Evolutionary conservation across 1,140 invertebrate species (phyloP), one percentile per base, ranked within the genome.

Genomic region (Ectropis grisescens): DNA sequence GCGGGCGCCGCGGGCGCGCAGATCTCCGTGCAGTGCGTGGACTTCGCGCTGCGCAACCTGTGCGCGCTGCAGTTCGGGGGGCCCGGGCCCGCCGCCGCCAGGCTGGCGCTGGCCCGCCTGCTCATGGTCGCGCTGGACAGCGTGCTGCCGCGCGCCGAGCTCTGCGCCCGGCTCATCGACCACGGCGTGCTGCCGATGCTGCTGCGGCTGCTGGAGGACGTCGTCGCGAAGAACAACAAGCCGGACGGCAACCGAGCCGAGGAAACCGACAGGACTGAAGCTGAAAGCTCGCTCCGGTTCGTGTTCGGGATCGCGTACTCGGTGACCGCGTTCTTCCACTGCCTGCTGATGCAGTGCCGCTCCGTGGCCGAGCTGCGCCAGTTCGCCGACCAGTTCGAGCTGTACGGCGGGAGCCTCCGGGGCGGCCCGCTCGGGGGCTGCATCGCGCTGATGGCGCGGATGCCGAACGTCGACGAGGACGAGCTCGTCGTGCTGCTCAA

Each of bases 121-220:
- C 80, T 90, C 46, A 67, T 89, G 1, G 82, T 81, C 2, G 81
- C 86, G 0, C 41, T 89, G 28, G 84, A 88, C 37, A 82, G 85
- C 49, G 84, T 88, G 2, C 55, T 88, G 0, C 60, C 84, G 3
- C 74, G 84, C 19, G 75, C 86, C 9, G 87, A 88, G 33, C 70
- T 86, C 0, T 89, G 83, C 24, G 80, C 82, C 1, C 85, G 85
- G 43, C 70, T 88, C 7, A 87, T 88, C 15, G 85, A 86, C 31
- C 87, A 86, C 51, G 87, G 87, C 0, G 78, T 87, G 11, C 30
- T 90, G 7, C 87, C 87, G 2, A 87, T 88, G 84, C 80, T 86
- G 2, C 43, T 88, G 3, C 78, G 85, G 46, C 52, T 89, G 8
- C 43, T 88, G 10, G 87, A 88, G 51, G 87, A 88, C 39, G 82